Percentiles rank a stretch among this genome's conserved stretches.
These are phyloP conservation scores for Thymelicus sylvestris DNA, from an alignment of 2,888 invertebrate species.

Conservation along the genomic window DNA sequence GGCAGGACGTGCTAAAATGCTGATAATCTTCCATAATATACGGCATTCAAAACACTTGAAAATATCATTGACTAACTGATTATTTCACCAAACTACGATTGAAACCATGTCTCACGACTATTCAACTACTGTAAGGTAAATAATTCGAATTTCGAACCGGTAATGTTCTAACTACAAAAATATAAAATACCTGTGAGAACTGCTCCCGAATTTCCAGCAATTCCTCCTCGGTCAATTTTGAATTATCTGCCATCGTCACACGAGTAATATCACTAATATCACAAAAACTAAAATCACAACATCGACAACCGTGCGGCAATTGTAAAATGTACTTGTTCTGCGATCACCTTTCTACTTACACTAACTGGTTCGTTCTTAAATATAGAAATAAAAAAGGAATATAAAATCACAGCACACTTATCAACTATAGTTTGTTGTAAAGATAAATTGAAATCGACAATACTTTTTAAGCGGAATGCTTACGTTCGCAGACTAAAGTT, in stretches of 20 bases:
- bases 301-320: constrained; percentile 56
- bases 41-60: not conserved
- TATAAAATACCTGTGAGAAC: constrained; percentile 88
- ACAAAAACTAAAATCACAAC: constrained; percentile 74
- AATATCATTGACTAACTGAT: not conserved
- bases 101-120: too few relatives aligned
- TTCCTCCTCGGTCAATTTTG: constrained; percentile 88
- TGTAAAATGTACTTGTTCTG: constrained; percentile 44
- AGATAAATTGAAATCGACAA: constrained; percentile 44
- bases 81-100: too few relatives aligned
- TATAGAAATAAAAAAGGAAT: constrained; percentile 52
- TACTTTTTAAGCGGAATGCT: constrained; percentile 42
- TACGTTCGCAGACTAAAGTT: constrained; percentile 26
- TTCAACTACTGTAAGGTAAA: too few relatives aligned
- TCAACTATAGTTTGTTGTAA: constrained; percentile 41
- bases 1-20: not conserved
- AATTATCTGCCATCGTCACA: constrained; percentile 80
- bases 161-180: constrained; percentile 41
- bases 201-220: constrained; percentile 90
- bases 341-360: constrained; percentile 63
- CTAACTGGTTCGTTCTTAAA: constrained; percentile 46
- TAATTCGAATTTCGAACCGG: constrained; percentile 12
- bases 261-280: constrained; percentile 67
- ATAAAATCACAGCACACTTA: constrained; percentile 57
- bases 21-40: not conserved